phyloP scores from a whole-genome alignment of 2,113 vertebrate genomes.

The Psilopsiagon aurifrons region DNA sequence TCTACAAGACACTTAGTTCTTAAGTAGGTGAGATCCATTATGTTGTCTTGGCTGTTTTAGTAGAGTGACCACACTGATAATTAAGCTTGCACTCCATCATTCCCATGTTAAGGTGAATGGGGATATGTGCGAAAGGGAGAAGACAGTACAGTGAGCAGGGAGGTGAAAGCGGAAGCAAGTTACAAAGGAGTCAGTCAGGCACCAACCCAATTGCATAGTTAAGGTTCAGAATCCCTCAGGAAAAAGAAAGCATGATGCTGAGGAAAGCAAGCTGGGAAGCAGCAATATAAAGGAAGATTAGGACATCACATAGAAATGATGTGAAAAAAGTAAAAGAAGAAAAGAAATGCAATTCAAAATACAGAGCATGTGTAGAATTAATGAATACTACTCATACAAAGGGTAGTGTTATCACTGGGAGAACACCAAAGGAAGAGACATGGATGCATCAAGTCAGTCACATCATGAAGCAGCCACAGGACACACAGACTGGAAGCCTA shows the following conservation, averaged over 20 bases:
- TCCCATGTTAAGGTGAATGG: not conserved
- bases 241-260: not conserved
- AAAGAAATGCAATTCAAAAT: not conserved
- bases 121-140: not conserved
- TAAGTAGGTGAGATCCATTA: not conserved
- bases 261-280: not conserved
- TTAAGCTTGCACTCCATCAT: not conserved
- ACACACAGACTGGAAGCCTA: not conserved
- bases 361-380: not conserved
- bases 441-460: not conserved
- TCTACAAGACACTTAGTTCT: not conserved
- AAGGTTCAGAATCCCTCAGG: not conserved
- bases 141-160: not conserved
- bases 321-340: not conserved
- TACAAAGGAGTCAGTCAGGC: not conserved
- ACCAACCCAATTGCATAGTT: not conserved
- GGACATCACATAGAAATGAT: not conserved
- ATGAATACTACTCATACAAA: not conserved
- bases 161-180: not conserved
- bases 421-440: not conserved
- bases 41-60: not conserved
- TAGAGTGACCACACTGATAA: not conserved
- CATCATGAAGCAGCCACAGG: accelerated
- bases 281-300: not conserved
- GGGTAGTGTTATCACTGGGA: not conserved